Evolutionary conservation across 2,113 vertebrate genomes (phyloP), one percentile per base, ranked within the genome.

Genomic region (Chloropsis hardwickii): DNA sequence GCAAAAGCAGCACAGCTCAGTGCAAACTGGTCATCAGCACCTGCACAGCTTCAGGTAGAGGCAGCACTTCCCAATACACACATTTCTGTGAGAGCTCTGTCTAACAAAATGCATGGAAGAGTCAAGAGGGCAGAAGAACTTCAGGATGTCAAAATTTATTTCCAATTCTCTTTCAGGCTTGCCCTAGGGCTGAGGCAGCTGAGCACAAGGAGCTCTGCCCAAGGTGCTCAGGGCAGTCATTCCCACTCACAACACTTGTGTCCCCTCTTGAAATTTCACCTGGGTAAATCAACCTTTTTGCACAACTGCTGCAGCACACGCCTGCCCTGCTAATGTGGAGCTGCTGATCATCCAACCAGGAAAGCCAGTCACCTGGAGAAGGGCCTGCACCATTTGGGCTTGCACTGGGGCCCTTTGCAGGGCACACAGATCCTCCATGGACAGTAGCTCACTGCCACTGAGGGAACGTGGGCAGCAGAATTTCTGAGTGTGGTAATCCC

Each of bases 221-320:
- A 4, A 0, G 2, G 25, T 54, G 37, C 2, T 1, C 56, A 18
- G 72, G 45, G 44, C 40, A 39, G n/a, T 18, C 51, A 6, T 70
- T 83, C n/a, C 81, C 70, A 69, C 35, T 48, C 77, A 14, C 35
- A 33, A 19, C 2, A 0, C 42, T 71, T 19, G 0, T 15, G 18
- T 28, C 53, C 47, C 27, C 54, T 16, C 15, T 11, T 13, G 19
- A 70, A 40, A 40, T 19, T 39, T 24, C 76, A 25, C 1, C 0
- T 1, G 4, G 39, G 35, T 22, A 37, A 35, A 73, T 29, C 21
- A 33, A 11, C 18, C 39, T 45, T 66, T 84, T 25, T 5, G 16
- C 35, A 40, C 44, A 54, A 29, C 10, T 35, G 48, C 39, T 53
- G 58, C 42, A 35, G 64, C 24, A 44, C 69, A 19, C 0, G 0